Evolutionary conservation across 2,113 vertebrate genomes (phyloP), one percentile per base, ranked within the genome.

Genomic region (Mugil cephalus): DNA sequence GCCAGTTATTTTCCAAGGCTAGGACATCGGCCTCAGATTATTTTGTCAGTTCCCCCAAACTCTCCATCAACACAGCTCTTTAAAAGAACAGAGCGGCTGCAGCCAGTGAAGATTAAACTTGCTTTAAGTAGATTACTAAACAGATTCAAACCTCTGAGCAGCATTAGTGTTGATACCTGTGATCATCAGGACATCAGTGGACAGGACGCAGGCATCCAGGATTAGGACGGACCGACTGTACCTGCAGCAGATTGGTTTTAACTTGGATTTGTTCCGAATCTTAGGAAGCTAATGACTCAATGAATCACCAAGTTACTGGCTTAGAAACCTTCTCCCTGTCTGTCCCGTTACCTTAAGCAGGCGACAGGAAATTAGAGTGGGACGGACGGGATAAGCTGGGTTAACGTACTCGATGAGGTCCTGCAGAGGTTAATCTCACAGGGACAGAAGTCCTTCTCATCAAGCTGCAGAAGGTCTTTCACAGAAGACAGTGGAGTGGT

Each of bases 161-260:
- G 52, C 52, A 58, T 56, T 42, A 74, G 43, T 4, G 35, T n/a
- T 50, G 61, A 65, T 56, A 56, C 11, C 21, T 34, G 36, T n/a
- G 35, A 68, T 45, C n/a, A 35, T 61, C 11, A 12, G 46, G 24
- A 8, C 46, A 11, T 11, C 6, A 17, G 38, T 21, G 21, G 6
- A 2, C 8, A 15, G 6, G 7, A 18, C 36, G 10, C 18, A 13
- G 10, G 12, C 40, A 1, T 6, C 21, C 15, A 34, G 58, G 42
- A 46, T 61, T 46, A 61, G 55, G 7, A 8, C 1, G 10, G 15
- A 46, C 34, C 12, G 4, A 45, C 24, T 47, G 24, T 6, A 36
- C 24, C 43, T 62, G 30, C 43, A 47, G 43, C 59, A 36, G 43
- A 62, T 47, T 46, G 14, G 14, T 14, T 39, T 50, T 59, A 50